Conservation (phyloP, 2,797 vertebrate genomes). For the Loris lydekkerianus region DNA sequence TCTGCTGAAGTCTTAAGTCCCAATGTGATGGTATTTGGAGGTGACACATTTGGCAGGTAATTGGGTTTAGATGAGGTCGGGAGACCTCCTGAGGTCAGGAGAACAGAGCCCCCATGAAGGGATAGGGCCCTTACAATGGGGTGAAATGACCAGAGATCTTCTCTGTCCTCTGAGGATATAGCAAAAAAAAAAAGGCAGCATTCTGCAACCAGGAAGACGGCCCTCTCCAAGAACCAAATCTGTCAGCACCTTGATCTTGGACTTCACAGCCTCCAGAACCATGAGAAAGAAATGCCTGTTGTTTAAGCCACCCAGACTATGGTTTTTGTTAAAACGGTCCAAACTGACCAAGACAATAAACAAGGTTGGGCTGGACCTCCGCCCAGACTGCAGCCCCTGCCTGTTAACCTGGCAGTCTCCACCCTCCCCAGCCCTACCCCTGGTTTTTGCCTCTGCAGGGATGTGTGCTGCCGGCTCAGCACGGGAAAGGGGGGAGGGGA, state of each 20-base stretch:
- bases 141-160: not conserved
- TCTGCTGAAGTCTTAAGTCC: not conserved
- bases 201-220: not conserved
- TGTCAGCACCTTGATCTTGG: not conserved
- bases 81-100: not conserved
- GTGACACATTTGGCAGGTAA: not conserved
- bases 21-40: not conserved
- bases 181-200: not conserved
- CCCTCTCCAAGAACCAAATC: not conserved
- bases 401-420: not conserved
- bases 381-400: not conserved
- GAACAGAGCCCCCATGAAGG: too few species aligned
- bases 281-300: not conserved
- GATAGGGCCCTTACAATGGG: too few species aligned
- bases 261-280: not conserved
- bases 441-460: not conserved
- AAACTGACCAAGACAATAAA: not conserved
- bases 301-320: not conserved
- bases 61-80: not conserved
- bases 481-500: not conserved
- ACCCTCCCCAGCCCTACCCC: fast-evolving
- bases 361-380: too few species aligned
- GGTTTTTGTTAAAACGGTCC: not conserved
- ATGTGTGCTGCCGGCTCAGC: not conserved
- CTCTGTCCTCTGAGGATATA: not conserved